Evolutionary conservation across 2,888 invertebrate species (phyloP), one percentile per base, ranked within the genome.

Genomic region (Drosophila subsilvestris): DNA sequence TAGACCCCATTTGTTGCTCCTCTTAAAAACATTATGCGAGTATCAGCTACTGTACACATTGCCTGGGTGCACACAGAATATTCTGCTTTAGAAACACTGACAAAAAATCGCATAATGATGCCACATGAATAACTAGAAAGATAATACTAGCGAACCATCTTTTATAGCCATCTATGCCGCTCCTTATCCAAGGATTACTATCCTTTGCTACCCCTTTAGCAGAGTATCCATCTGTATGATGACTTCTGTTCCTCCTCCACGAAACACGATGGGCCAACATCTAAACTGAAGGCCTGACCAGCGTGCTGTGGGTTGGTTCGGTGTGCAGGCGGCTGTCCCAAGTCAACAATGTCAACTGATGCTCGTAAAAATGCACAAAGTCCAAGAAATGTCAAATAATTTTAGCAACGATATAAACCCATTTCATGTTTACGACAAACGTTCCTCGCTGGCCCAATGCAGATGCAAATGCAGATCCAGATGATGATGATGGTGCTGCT

Each of bases 371-470:
- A 86, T 82, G 84, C 74, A 79, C 80, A 83, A 76, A 86, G 85
- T 86, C 83, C 89, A 90, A 90, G 90, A 89, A 88, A 84, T 89
- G 89, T 90, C 90, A 90, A 90, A 90, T 90, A 90, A 89, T 90
- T 90, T 89, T 86, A 86, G 89, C 86, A 83, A 79, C 86, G 86
- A 89, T 89, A 89, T 86, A 89, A 90, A 79, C 90, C 90, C 90
- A 90, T 90, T 90, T 90, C 90, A 81, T 90, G 90, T 90, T 89
- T 80, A 83, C 85, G 86, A 86, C 82, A 81, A 87, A 74, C 78
- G 75, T 69, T 67, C 66, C 68, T 56, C 32, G 67, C 56, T 67
- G 60, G 55, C 57, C 51, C 10, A 59, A 63, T 61, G 63, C 62
- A 65, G 32, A 32, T 68, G 57, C 17, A 42, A 45, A 45, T 56